phyloP scores from a whole-genome alignment of 2,113 vertebrate species.

The Tonatia bakeri region DNA sequence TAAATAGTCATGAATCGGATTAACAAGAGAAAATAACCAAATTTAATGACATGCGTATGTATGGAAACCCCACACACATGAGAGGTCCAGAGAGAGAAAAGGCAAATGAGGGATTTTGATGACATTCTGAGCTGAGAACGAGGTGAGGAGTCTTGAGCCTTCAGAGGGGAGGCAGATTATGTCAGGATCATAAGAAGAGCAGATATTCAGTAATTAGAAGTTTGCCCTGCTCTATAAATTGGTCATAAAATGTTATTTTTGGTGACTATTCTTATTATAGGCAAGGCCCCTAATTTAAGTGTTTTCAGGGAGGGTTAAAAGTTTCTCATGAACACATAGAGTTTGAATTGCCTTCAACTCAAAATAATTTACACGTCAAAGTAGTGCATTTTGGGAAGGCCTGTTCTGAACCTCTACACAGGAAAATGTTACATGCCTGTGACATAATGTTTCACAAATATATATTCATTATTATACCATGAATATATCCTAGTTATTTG shows the following conservation, averaged over 20 bases:
- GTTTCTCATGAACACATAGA: not conserved
- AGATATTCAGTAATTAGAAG: not conserved
- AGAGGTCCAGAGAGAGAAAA: not conserved
- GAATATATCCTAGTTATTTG: not conserved
- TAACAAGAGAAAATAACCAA: not conserved
- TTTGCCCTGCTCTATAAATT: not conserved
- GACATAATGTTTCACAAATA: not conserved
- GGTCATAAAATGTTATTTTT: not conserved
- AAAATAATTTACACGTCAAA: not conserved
- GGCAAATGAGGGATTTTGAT: no score
- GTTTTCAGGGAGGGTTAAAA: not conserved
- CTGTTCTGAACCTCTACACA: not conserved
- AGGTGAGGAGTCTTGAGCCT: not conserved
- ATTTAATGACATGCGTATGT: not conserved
- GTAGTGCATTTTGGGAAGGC: not conserved
- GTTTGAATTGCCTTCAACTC: not conserved
- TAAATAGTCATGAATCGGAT: not conserved
- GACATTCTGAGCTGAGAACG: not conserved
- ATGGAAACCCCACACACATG: no score
- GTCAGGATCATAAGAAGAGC: not conserved
- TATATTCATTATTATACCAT: not conserved
- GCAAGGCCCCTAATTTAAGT: not conserved
- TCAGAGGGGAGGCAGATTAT: not conserved
- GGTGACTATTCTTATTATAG: not conserved
- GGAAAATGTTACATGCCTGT: not conserved